Percentiles rank a stretch among this genome's conserved stretches.
Evolutionary conservation across 2,888 invertebrate species (phyloP).

Genomic region (Lycia hirtaria): DNA sequence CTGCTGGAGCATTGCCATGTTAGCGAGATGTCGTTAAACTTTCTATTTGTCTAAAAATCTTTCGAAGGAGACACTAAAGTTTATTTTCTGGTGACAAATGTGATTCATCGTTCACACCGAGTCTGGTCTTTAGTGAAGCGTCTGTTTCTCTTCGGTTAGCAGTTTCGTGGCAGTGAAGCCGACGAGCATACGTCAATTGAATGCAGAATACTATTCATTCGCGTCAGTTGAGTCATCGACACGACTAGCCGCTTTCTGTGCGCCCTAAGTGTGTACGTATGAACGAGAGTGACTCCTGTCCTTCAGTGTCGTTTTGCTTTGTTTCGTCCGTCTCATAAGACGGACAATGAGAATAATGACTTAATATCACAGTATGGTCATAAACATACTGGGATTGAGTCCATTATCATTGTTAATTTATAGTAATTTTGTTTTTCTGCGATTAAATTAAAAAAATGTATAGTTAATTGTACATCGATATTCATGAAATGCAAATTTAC

Average conservation of each 20-base stretch:
- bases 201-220: slow-evolving; percentile 71
- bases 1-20: slow-evolving; percentile 21
- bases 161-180: slow-evolving; percentile 54
- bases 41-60: slow-evolving; percentile 45
- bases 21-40: slow-evolving; percentile 29
- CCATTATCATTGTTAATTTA: not conserved
- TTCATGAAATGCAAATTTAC: slow-evolving; percentile 20
- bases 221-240: slow-evolving; percentile 70
- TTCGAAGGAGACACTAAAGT: slow-evolving; percentile 36
- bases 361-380: too few relatives aligned
- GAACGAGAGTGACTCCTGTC: slow-evolving; percentile 43
- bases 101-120: slow-evolving; percentile 57
- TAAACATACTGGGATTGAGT: too few relatives aligned
- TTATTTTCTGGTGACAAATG: slow-evolving; percentile 49
- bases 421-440: not conserved
- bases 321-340: slow-evolving; percentile 3
- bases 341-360: too few relatives aligned
- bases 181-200: slow-evolving; percentile 64
- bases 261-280: slow-evolving; percentile 37
- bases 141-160: slow-evolving; percentile 57
- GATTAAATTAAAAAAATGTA: not conserved
- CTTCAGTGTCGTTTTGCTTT: slow-evolving; percentile 13
- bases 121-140: slow-evolving; percentile 51
- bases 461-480: not conserved
- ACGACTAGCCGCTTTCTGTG: slow-evolving; percentile 58